These are phyloP conservation scores for Eriocheir sinensis DNA, from an alignment of 1,140 invertebrate genomes.

Conservation along the genomic window DNA sequence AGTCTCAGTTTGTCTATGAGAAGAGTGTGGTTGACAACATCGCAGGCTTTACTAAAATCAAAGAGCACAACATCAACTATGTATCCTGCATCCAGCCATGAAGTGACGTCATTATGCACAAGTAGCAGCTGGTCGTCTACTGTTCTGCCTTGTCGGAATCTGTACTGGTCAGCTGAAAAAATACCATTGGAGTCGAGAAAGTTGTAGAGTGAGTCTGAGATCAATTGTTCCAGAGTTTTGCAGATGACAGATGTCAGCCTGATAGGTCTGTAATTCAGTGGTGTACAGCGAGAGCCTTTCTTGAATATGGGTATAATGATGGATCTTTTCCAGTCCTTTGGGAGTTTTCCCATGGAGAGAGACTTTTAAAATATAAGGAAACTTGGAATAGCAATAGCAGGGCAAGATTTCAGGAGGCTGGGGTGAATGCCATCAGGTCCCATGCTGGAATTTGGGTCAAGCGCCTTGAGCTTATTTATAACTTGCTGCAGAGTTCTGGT, in stretches of 20 bases:
- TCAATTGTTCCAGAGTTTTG: slow-evolving; percentile 38
- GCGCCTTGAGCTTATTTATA: background rate
- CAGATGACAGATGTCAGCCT: slow-evolving; percentile 20
- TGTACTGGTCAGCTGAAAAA: background rate
- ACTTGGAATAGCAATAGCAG: background rate
- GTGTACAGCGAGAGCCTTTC: slow-evolving; percentile 3
- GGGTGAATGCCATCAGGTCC: slow-evolving; percentile 33
- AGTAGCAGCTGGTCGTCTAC: background rate
- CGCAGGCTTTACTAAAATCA: slow-evolving; percentile 19
- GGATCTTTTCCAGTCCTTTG: slow-evolving; percentile 1
- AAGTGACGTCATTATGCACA: background rate
- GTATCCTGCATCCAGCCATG: background rate
- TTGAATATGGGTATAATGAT: slow-evolving; percentile 42
- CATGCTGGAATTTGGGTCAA: slow-evolving; percentile 3
- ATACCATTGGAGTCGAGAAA: background rate
- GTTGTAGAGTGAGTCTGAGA: background rate
- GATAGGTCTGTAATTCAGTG: slow-evolving; percentile 38
- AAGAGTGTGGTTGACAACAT: too few species aligned
- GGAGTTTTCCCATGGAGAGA: background rate
- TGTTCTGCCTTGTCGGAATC: too few species aligned
- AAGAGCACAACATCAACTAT: slow-evolving; percentile 29
- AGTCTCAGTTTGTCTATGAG: too few species aligned
- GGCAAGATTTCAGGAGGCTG: background rate
- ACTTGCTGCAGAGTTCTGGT: background rate
- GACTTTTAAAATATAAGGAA: slow-evolving; percentile 6